Conservation (phyloP, 2,888 invertebrate species). For the Ellobium chinense region DNA sequence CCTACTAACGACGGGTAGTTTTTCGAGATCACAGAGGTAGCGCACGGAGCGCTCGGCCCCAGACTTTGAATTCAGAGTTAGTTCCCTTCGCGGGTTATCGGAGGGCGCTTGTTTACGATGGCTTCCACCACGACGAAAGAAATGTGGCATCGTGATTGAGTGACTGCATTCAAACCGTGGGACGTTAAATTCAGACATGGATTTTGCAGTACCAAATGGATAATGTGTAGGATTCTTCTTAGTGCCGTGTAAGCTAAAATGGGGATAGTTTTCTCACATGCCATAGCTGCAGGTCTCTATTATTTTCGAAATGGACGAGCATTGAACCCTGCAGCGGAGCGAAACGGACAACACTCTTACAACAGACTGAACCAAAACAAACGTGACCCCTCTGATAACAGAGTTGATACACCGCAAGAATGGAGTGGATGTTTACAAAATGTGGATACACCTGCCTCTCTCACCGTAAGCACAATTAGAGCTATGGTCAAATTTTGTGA, state of each 20-base stretch:
- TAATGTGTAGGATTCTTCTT: not conserved
- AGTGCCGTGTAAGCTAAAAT: slow-evolving; percentile 41
- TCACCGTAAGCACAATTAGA: slow-evolving; percentile 24
- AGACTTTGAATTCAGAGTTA: not conserved
- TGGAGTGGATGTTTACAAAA: not conserved
- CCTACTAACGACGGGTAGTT: no score
- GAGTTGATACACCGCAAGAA: not conserved
- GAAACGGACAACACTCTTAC: slow-evolving; percentile 6
- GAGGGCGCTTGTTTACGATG: slow-evolving; percentile 27
- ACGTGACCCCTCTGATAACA: slow-evolving; percentile 15
- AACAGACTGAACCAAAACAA: slow-evolving; percentile 17
- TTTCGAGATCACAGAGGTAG: not conserved
- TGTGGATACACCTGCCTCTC: not conserved
- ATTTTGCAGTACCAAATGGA: not conserved
- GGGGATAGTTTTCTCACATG: slow-evolving; percentile 57
- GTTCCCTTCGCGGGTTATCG: slow-evolving; percentile 7
- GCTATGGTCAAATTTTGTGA: no score
- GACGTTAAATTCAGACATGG: not conserved
- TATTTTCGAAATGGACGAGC: slow-evolving; percentile 36
- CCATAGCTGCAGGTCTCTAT: slow-evolving; percentile 50
- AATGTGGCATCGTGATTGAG: no score
- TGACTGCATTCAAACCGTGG: no score
- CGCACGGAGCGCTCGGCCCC: not conserved
- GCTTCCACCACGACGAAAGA: not conserved
- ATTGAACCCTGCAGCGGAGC: slow-evolving; percentile 8